phyloP scores from a whole-genome alignment of 1,140 invertebrate species.

The Pissodes strobi region DNA sequence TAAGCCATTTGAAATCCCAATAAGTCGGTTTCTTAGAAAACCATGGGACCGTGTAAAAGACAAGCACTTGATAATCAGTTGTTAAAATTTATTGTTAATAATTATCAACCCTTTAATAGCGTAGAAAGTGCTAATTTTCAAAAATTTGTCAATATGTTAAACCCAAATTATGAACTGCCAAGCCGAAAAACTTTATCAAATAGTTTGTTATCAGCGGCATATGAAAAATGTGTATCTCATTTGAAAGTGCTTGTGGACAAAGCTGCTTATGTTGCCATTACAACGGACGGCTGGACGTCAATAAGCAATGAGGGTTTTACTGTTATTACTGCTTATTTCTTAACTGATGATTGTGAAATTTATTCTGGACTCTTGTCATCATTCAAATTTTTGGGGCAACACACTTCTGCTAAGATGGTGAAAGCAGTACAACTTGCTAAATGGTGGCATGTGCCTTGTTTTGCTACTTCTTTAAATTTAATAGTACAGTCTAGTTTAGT shows the following conservation, averaged over 20 bases:
- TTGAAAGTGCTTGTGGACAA: background rate
- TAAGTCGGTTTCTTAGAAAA: too few species aligned
- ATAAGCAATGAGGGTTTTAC: slow-evolving; percentile 1
- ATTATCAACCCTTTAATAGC: too few species aligned
- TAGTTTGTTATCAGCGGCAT: too few species aligned
- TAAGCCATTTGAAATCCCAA: too few species aligned
- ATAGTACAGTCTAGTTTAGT: slow-evolving; percentile 35
- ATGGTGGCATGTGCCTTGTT: slow-evolving; percentile 44
- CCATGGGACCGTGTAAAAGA: too few species aligned
- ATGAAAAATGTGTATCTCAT: too few species aligned
- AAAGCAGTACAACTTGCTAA: slow-evolving; percentile 37
- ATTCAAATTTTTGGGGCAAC: background rate
- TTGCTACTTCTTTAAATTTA: slow-evolving; percentile 49
- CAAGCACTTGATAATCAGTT: too few species aligned
- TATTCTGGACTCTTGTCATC: background rate
- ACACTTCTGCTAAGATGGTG: slow-evolving; percentile 38
- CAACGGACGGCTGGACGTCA: slow-evolving; percentile 12
- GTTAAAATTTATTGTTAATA: too few species aligned
- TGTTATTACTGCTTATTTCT: background rate
- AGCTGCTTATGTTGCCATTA: background rate
- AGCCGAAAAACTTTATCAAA: too few species aligned
- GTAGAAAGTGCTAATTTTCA: too few species aligned
- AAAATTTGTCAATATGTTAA: too few species aligned
- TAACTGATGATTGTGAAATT: background rate
- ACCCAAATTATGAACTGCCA: too few species aligned